Percentiles rank a stretch among this genome's conserved stretches.
phyloP scores from a whole-genome alignment of 1,140 invertebrate genomes.

The Watersipora subatra region DNA sequence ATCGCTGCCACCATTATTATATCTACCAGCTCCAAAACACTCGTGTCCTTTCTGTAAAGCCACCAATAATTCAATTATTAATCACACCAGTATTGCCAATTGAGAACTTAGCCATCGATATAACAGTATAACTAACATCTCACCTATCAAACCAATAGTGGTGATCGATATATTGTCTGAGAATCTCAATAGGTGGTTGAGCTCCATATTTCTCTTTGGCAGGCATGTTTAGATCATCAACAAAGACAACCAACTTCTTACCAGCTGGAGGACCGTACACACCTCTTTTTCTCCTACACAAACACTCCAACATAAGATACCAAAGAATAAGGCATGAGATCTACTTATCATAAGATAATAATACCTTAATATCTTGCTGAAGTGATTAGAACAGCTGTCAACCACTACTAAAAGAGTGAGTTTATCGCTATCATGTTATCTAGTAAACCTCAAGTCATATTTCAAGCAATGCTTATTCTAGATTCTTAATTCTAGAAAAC shows the following conservation, averaged over 20 bases:
- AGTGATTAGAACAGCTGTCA: neutral
- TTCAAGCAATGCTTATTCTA: too few species aligned
- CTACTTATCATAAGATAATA: neutral
- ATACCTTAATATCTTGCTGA: neutral
- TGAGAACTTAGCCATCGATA: too few species aligned
- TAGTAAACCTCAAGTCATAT: too few species aligned
- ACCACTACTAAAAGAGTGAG: too few species aligned
- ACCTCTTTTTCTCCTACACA: conserved; percentile 30
- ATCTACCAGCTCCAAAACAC: conserved; percentile 27
- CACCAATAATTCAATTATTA: too few species aligned
- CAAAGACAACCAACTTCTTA: conserved; percentile 35
- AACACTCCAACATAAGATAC: neutral
- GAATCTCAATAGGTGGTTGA: conserved; percentile 38
- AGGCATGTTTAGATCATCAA: conserved; percentile 42
- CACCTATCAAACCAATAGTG: conserved; percentile 40
- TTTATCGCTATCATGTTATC: too few species aligned
- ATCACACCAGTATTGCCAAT: too few species aligned
- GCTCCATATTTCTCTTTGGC: conserved; percentile 40
- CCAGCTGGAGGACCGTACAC: conserved; percentile 31
- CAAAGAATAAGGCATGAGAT: neutral
- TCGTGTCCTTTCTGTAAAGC: conserved; percentile 33
- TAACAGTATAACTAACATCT: neutral
- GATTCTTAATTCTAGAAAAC: too few species aligned
- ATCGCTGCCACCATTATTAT: conserved; percentile 38
- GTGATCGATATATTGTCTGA: conserved; percentile 39